A percentile compares a stretch with the other conserved stretches of the same genome.
Conservation (phyloP, 2,888 invertebrate species). For the Torymus aiolomorphi region DNA sequence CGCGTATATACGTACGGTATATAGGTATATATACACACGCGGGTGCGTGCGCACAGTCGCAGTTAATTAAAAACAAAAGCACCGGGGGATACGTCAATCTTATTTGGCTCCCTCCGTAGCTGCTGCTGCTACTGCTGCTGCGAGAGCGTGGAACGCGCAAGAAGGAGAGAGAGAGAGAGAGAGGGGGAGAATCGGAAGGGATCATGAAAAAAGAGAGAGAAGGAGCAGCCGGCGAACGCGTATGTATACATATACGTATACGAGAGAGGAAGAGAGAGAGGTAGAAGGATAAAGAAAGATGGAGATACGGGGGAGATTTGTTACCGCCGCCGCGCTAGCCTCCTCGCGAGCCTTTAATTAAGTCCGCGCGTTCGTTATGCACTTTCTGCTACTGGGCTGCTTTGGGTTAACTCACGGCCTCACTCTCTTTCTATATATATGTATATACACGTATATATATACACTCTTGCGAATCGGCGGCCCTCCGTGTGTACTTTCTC, state of each 20-base stretch:
- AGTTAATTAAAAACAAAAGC: slow-evolving; percentile 73
- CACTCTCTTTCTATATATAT: background rate
- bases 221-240: background rate
- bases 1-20: slow-evolving; percentile 49
- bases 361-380: slow-evolving; percentile 68
- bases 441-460: background rate
- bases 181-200: slow-evolving; percentile 34
- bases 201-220: slow-evolving; percentile 17
- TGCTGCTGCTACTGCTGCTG: slow-evolving; percentile 12
- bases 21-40: background rate
- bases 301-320: slow-evolving; percentile 64
- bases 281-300: slow-evolving; percentile 29
- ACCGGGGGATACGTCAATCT: slow-evolving; percentile 71
- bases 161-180: slow-evolving; percentile 34
- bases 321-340: slow-evolving; percentile 62
- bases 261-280: background rate
- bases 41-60: slow-evolving; percentile 62
- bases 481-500: background rate
- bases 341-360: slow-evolving; percentile 70
- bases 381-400: slow-evolving; percentile 55
- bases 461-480: background rate
- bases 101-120: slow-evolving; percentile 65
- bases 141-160: slow-evolving; percentile 15
- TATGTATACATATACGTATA: too few species aligned
- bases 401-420: slow-evolving; percentile 22